Evolutionary conservation across 2,797 vertebrate species (phyloP), one percentile per base, ranked within the genome.

Genomic region (Acipenser ruthenus): DNA sequence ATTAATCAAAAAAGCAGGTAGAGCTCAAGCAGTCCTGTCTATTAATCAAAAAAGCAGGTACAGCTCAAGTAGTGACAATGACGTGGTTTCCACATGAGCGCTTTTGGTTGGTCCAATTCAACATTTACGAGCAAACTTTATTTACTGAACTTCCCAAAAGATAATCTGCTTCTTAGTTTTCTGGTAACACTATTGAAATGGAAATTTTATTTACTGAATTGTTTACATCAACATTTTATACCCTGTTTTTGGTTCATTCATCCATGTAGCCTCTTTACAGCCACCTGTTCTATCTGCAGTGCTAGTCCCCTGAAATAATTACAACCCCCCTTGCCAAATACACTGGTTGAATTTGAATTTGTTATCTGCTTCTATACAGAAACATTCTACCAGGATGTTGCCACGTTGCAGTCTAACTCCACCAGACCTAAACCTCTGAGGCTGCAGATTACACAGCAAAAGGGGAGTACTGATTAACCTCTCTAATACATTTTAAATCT

Each of bases 221-320:
- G 55, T 58, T 58, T 58, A 10, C 55, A n/a, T n/a, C 9, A 58
- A 58, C 55, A 58, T 58, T 58, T 58, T 58, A 37, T n/a, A 58
- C 55, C 55, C 55, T 13, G 6, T 58, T 6, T 58, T 58, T 58
- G 23, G 12, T 58, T 58, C 2, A n/a, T 58, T 58, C 13, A 60
- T 79, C 71, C 73, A 13, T 67, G 0, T 67, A 66, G 71, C 74
- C 75, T 74, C 76, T 67, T 63, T 37, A 50, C 49, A 66, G 69
- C 70, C 63, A 73, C 77, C 73, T 78, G 70, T 78, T 79, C 66
- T 73, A 66, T 75, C 63, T 76, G 71, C 71, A 71, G 52, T 73
- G 64, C 50, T 71, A 77, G 69, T 65, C 69, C 76, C 65, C 53
- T 64, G 69, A 68, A 47, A 58, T 78, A 83, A 78, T 77, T 79